phyloP scores from a whole-genome alignment of 2,113 vertebrate genomes.

The Riparia riparia region DNA sequence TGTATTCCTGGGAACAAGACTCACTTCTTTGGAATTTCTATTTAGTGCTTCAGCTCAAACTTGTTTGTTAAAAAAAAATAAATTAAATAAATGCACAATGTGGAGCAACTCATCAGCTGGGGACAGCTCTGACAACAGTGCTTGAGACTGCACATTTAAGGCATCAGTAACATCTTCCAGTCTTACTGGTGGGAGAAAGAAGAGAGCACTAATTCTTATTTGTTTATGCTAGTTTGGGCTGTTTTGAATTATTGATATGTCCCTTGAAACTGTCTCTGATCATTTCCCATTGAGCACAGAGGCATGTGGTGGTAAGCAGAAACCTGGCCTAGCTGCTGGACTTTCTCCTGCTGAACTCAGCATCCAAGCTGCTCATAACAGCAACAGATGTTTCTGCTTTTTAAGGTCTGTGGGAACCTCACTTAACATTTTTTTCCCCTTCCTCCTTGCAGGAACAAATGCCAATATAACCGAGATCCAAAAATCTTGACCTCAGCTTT shows the following conservation, averaged over 20 bases:
- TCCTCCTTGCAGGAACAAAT: slow-evolving; percentile 33
- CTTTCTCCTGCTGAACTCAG: slow-evolving; percentile 58
- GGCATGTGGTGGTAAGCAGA: slow-evolving; percentile 7
- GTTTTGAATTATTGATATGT: slow-evolving; percentile 39
- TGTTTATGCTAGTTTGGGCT: slow-evolving; percentile 46
- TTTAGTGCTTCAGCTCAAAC: background rate
- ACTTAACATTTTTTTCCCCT: background rate
- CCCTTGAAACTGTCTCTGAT: slow-evolving; percentile 41
- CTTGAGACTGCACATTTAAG: background rate
- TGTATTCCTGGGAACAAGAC: background rate
- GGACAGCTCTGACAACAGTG: background rate
- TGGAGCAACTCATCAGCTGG: slow-evolving; percentile 15
- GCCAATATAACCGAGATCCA: slow-evolving; percentile 38
- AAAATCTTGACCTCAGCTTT: slow-evolving; percentile 48
- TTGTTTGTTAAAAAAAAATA: background rate
- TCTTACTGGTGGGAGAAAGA: background rate
- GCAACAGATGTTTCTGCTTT: slow-evolving; percentile 76
- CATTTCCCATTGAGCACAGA: slow-evolving; percentile 46
- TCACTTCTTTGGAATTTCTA: background rate
- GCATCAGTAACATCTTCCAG: slow-evolving; percentile 31
- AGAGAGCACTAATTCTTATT: background rate
- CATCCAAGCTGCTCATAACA: slow-evolving; percentile 15
- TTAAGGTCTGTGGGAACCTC: slow-evolving; percentile 69
- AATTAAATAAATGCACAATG: background rate
- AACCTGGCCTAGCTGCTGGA: slow-evolving; percentile 45